phyloP scores from a whole-genome alignment of 2,888 invertebrate genomes.

The Trisateles emortualis region DNA sequence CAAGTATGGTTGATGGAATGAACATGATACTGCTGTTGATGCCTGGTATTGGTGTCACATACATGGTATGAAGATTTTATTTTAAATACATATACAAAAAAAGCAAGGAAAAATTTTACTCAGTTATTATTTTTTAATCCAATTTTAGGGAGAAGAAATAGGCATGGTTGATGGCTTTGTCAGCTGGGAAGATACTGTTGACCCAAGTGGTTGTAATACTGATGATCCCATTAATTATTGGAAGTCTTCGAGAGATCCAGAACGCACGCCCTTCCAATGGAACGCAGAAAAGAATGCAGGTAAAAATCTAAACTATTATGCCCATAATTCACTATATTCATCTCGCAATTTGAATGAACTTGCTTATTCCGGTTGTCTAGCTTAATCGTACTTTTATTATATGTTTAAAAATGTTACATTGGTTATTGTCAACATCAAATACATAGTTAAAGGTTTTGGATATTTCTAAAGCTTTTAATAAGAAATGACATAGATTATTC shows the following conservation, averaged over 20 bases:
- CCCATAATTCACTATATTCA: neutral
- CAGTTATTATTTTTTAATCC: neutral
- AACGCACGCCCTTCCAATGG: slow-evolving; percentile 90
- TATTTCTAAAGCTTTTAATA: no score
- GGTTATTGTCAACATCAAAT: no score
- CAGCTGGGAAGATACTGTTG: slow-evolving; percentile 89
- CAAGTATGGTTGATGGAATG: slow-evolving; percentile 88
- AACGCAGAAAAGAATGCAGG: slow-evolving; percentile 85
- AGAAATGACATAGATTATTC: no score
- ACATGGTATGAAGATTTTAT: slow-evolving; percentile 71
- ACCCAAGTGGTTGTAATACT: slow-evolving; percentile 89
- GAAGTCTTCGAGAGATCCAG: slow-evolving; percentile 88
- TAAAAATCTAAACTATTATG: slow-evolving; percentile 30
- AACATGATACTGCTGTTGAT: slow-evolving; percentile 91
- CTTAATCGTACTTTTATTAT: no score
- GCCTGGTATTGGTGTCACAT: slow-evolving; percentile 92
- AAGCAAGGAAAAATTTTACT: neutral
- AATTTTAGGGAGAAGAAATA: slow-evolving; percentile 92
- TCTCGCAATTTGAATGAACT: no score
- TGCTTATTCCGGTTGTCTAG: no score
- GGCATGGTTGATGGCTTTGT: slow-evolving; percentile 91
- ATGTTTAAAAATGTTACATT: no score
- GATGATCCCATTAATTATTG: slow-evolving; percentile 89
- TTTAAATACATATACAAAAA: neutral
- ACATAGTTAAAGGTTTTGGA: no score